phyloP scores from a whole-genome alignment of 2,888 invertebrate genomes.

The Hemicrepidius hirtus region DNA sequence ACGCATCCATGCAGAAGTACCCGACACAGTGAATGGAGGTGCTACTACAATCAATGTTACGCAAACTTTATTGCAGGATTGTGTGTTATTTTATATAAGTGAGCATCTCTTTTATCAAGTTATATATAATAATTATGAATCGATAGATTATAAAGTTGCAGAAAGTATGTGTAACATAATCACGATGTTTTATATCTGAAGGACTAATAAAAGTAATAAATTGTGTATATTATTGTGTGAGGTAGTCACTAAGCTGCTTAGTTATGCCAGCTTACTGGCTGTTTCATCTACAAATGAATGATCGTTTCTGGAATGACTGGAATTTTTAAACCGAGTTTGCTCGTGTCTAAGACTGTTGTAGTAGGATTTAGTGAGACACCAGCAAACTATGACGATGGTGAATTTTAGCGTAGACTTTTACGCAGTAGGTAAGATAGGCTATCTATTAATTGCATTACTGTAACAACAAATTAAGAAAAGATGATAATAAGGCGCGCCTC shows the following conservation, averaged over 20 bases:
- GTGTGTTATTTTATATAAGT: conserved; percentile 27
- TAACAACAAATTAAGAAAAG: conserved; percentile 48
- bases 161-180: conserved; percentile 55
- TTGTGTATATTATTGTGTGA: conserved; percentile 49
- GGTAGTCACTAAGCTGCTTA: conserved; percentile 39
- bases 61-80: conserved; percentile 48
- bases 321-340: conserved; percentile 52
- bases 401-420: conserved; percentile 46
- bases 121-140: conserved; percentile 39
- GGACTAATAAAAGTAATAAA: conserved; percentile 53
- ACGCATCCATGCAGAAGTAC: conserved; percentile 87
- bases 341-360: conserved; percentile 54
- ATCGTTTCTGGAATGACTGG: conserved; percentile 53
- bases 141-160: conserved; percentile 53
- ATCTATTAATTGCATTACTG: conserved; percentile 53
- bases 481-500: conserved; percentile 43
- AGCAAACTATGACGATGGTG: conserved; percentile 43
- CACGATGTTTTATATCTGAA: conserved; percentile 44
- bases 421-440: conserved; percentile 54
- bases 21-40: conserved; percentile 84
- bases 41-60: conserved; percentile 48
- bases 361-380: conserved; percentile 49
- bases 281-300: conserved; percentile 48
- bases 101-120: conserved; percentile 39
- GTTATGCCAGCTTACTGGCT: conserved; percentile 27